A percentile compares a stretch with the other conserved stretches of the same genome.
Conservation (phyloP, 2,113 vertebrate species). For the Rostratula benghalensis region DNA sequence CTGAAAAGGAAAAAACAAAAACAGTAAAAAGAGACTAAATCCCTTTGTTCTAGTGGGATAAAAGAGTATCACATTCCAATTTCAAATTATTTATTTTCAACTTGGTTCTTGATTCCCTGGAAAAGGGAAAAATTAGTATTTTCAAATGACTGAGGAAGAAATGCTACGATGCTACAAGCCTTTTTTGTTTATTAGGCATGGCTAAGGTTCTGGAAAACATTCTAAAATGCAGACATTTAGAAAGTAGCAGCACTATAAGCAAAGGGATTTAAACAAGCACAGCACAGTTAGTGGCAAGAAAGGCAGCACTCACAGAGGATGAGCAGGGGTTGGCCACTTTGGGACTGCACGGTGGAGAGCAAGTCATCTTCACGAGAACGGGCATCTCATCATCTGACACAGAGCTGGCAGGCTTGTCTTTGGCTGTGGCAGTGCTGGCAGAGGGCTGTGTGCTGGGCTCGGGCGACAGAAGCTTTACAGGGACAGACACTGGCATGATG, state of each 20-base stretch:
- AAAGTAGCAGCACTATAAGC: slow-evolving; percentile 58
- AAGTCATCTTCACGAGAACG: slow-evolving; percentile 84
- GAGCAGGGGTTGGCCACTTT: slow-evolving; percentile 77
- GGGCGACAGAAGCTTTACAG: slow-evolving; percentile 84
- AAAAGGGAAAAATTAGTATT: not conserved
- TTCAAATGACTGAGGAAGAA: not conserved
- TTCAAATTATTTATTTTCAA: slow-evolving; percentile 4
- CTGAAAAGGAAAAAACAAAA: slow-evolving; percentile 51
- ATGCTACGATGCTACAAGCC: not conserved
- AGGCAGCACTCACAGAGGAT: slow-evolving; percentile 85
- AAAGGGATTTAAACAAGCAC: slow-evolving; percentile 76
- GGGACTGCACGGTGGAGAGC: slow-evolving; percentile 79
- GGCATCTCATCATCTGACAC: slow-evolving; percentile 86
- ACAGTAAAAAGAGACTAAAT: slow-evolving; percentile 61
- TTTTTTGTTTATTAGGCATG: not conserved
- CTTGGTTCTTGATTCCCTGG: not conserved
- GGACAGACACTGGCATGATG: slow-evolving; percentile 91
- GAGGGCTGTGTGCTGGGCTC: slow-evolving; percentile 78
- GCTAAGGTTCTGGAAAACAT: not conserved
- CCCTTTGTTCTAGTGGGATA: slow-evolving; percentile 62
- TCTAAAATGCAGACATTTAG: not conserved
- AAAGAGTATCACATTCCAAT: not conserved
- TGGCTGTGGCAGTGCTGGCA: slow-evolving; percentile 74
- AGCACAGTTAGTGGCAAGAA: slow-evolving; percentile 70
- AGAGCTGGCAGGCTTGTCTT: slow-evolving; percentile 80